Conservation (phyloP, 1,140 invertebrate species). For the Asobara japonica region DNA sequence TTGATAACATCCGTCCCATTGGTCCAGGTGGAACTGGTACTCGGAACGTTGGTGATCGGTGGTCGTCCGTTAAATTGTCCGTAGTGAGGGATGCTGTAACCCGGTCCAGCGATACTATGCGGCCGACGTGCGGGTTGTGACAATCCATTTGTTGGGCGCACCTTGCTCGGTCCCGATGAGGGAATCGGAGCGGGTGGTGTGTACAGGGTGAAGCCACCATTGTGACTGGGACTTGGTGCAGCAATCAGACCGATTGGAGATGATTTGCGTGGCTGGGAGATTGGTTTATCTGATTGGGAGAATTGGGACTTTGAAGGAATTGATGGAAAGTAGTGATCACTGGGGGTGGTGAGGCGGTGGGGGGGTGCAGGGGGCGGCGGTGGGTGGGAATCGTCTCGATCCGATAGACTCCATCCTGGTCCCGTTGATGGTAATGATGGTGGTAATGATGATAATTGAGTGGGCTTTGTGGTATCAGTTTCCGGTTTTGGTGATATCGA, state of each 20-base stretch:
- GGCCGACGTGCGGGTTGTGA: conserved; percentile 64
- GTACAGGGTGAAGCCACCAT: conserved; percentile 69
- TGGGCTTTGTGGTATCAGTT: conserved; percentile 41
- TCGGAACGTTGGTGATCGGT: conserved; percentile 34
- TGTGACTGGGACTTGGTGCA: conserved; percentile 56
- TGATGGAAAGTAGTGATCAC: conserved; percentile 35
- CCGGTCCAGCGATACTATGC: conserved; percentile 63
- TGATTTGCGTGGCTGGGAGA: conserved; percentile 42
- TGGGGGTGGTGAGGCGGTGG: conserved; percentile 42
- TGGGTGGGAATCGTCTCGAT: conserved; percentile 59
- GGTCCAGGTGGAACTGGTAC: conserved; percentile 32
- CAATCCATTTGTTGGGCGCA: conserved; percentile 62
- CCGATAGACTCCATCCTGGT: conserved; percentile 54
- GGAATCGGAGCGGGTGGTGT: conserved; percentile 68
- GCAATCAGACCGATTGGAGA: conserved; percentile 49
- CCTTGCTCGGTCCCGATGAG: conserved; percentile 63
- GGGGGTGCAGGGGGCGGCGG: conserved; percentile 58
- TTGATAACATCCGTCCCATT: conserved; percentile 26
- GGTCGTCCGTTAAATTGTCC: conserved; percentile 50
- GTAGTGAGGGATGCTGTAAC: conserved; percentile 47
- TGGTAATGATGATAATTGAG: conserved; percentile 53
- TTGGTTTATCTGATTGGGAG: conserved; percentile 29
- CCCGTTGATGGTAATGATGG: conserved; percentile 50
- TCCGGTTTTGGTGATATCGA: conserved; percentile 37
- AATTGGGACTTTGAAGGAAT: conserved; percentile 35